Evolutionary conservation across 1,140 invertebrate genomes (phyloP), one percentile per base, ranked within the genome.

Genomic region (Cydia strobilella): DNA sequence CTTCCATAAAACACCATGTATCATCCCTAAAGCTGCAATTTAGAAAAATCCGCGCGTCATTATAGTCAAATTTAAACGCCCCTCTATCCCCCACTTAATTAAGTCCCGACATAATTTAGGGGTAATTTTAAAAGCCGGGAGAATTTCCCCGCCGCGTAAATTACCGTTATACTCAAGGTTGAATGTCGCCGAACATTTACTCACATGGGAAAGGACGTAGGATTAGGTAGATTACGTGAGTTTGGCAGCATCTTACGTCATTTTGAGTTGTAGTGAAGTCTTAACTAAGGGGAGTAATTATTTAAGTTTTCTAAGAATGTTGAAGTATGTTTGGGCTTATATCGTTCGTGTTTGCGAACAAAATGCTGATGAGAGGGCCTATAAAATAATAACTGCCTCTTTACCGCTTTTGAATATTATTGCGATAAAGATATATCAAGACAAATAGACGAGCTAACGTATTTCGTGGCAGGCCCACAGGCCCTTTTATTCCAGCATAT

Each of bases 111-210:
- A 27, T 73, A 66, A 79, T 82, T 82, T 79, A 79, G 71, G 77
- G 59, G 78, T 77, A 82, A 86, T 84, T 85, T 81, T 80, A 83
- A 82, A 81, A 84, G 81, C 65, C 74, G 81, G 79, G 76, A 75
- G 63, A 73, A 75, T 69, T 62, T 73, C 74, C 72, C 72, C 74
- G 69, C 35, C 79, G 80, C 35, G 27, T 51, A 62, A 82, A 82
- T 82, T 83, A 84, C 74, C 66, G 74, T 75, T 66, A 81, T 84
- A 75, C 78, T 84, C 87, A 88, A 89, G 87, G 85, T 84, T 82
- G 82, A 73, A 59, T 45, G 59, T 77, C 65, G 15, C 35, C 27
- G 31, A 39, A 35, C 65, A 35, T n/a, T 39, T 39, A 31, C 63
- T 66, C 31, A 12, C 23, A 39, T 35, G 15, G 31, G 31, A 69